A percentile compares a stretch with the other conserved stretches of the same genome.
These are phyloP conservation scores for Phoebastria nigripes DNA, from an alignment of 2,797 vertebrate genomes.

Conservation along the genomic window DNA sequence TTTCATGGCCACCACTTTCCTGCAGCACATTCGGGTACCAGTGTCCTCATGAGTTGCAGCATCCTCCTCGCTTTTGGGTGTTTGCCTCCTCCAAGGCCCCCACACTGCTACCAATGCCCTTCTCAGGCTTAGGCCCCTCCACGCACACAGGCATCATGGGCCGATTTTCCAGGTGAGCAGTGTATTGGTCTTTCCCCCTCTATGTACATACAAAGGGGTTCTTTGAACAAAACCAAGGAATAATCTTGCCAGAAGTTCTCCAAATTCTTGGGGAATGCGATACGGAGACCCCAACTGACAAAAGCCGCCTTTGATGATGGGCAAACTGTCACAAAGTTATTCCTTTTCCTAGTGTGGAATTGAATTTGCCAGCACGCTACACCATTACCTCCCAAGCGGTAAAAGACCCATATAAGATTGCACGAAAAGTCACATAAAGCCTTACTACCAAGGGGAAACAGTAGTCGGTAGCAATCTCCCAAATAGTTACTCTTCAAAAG, in stretches of 20 bases:
- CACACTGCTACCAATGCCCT: neutral
- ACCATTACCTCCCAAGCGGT: neutral
- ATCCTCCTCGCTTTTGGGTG: neutral
- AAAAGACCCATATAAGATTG: neutral
- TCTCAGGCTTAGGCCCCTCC: neutral
- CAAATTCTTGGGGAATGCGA: neutral
- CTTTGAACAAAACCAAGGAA: neutral
- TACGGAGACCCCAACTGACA: accelerated
- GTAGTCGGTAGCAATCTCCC: neutral
- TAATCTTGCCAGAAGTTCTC: neutral
- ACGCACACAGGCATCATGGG: neutral
- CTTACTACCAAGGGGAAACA: neutral
- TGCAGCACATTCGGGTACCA: neutral
- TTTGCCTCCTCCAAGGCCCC: neutral
- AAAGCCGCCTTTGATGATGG: neutral
- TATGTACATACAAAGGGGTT: neutral
- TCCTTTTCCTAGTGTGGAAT: neutral
- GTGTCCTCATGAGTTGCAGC: neutral
- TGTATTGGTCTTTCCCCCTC: neutral
- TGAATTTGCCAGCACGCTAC: neutral
- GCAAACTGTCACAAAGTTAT: neutral
- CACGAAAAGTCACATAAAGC: accelerated
- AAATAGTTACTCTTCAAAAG: neutral
- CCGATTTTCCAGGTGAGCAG: neutral
- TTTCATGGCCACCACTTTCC: neutral